Percentiles rank a stretch among this genome's conserved stretches.
These are phyloP conservation scores for Neoseiulus cucumeris DNA, from an alignment of 1,140 invertebrate genomes.

Conservation along the genomic window DNA sequence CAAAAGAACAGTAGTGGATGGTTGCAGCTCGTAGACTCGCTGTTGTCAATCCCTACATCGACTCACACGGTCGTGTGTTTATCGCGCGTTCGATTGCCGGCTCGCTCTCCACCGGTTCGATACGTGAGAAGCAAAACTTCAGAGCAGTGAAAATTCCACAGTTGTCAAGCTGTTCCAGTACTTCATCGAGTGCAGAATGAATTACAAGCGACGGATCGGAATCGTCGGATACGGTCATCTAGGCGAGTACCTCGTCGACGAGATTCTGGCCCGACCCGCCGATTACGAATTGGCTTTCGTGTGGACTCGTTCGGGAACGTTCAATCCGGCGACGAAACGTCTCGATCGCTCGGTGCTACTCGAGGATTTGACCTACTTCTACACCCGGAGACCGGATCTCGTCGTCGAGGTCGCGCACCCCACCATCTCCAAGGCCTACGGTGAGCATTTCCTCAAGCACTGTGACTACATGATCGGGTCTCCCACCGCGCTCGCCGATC, in stretches of 20 bases:
- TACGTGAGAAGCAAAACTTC: too few species aligned
- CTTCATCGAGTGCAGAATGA: slow-evolving; percentile 14
- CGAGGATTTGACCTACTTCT: slow-evolving; percentile 26
- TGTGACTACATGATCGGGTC: slow-evolving; percentile 37
- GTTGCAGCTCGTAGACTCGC: too few species aligned
- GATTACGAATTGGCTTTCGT: slow-evolving; percentile 32
- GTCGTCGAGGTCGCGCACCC: slow-evolving; percentile 42
- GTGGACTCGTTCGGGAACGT: slow-evolving; percentile 32
- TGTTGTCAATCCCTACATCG: too few species aligned
- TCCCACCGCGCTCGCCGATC: slow-evolving; percentile 35
- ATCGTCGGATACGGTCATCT: slow-evolving; percentile 35
- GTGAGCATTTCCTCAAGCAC: slow-evolving; percentile 28
- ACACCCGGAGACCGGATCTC: slow-evolving; percentile 31
- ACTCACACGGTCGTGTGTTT: too few species aligned
- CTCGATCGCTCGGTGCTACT: slow-evolving; percentile 25
- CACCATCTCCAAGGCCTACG: slow-evolving; percentile 31
- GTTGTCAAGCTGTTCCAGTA: slow-evolving; percentile 13
- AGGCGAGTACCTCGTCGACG: slow-evolving; percentile 31
- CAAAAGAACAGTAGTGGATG: too few species aligned
- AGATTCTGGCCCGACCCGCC: slow-evolving; percentile 23
- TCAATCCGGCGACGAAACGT: slow-evolving; percentile 21
- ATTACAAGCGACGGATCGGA: slow-evolving; percentile 25
- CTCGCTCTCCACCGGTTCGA: too few species aligned
- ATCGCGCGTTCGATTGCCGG: too few species aligned
- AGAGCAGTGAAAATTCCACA: too few species aligned